Evolutionary conservation across 2,113 vertebrate species (phyloP).

Genomic region (Synodontis membranacea): DNA sequence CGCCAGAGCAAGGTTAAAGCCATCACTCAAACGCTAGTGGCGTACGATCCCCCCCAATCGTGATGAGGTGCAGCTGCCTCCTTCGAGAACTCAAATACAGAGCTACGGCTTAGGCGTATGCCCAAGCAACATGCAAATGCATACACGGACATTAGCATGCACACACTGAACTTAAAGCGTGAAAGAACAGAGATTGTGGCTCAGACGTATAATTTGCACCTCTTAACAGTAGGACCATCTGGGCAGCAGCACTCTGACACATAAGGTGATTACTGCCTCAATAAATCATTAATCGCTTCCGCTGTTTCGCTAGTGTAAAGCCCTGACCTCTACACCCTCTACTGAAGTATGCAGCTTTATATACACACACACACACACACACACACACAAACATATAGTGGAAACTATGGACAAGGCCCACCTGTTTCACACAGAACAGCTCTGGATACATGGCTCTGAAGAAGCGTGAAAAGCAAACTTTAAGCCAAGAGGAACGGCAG

Average conservation of each 20-base stretch:
- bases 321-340: slow-evolving; percentile 22
- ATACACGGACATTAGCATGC: not conserved
- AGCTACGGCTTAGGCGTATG: not conserved
- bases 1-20: slow-evolving; percentile 44
- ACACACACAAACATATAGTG: not conserved
- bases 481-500: slow-evolving; percentile 21
- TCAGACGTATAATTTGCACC: slow-evolving; percentile 47
- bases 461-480: slow-evolving; percentile 21
- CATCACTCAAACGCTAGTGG: slow-evolving; percentile 35
- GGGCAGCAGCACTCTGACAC: slow-evolving; percentile 40
- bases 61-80: slow-evolving; percentile 43
- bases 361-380: not conserved
- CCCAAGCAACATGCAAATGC: not conserved
- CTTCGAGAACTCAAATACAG: slow-evolving; percentile 1
- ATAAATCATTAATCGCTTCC: slow-evolving; percentile 56
- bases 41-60: slow-evolving; percentile 41
- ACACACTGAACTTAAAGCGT: not conserved
- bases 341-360: slow-evolving; percentile 16
- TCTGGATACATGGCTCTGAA: slow-evolving; percentile 6
- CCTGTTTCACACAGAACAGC: slow-evolving; percentile 16
- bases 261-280: slow-evolving; percentile 54
- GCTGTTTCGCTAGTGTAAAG: slow-evolving; percentile 40
- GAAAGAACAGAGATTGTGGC: slow-evolving; percentile 13
- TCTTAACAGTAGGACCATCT: slow-evolving; percentile 54
- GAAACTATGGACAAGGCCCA: slow-evolving; percentile 11